Conservation (phyloP, 2,797 vertebrate genomes). For the Cuculus canorus region DNA sequence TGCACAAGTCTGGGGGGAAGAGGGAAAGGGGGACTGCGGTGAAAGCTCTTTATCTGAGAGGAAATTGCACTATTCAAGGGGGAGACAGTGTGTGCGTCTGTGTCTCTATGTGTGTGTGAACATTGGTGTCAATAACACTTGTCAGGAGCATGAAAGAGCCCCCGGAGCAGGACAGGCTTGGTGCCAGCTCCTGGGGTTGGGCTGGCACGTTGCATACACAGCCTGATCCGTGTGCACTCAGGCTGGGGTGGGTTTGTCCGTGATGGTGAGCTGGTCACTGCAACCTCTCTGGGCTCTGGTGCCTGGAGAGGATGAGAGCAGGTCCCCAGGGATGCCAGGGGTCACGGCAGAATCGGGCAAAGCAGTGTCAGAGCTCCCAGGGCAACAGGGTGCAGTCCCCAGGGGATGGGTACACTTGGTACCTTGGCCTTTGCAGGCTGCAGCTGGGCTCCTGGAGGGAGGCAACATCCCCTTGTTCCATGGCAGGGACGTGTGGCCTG, state of each 20-base stretch:
- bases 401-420: neutral
- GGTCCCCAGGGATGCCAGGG: neutral
- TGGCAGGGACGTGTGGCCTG: accelerated
- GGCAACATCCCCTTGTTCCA: neutral
- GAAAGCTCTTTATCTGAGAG: constrained; percentile 74
- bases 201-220: accelerated
- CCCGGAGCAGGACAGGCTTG: neutral
- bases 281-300: neutral
- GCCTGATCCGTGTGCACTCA: accelerated
- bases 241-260: accelerated
- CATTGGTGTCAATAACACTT: neutral
- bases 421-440: neutral
- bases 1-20: constrained; percentile 63
- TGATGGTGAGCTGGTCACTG: neutral
- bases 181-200: neutral
- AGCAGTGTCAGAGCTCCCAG: neutral
- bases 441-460: neutral
- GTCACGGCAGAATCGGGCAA: neutral
- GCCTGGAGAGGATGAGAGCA: neutral
- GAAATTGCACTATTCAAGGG: neutral
- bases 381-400: accelerated
- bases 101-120: neutral
- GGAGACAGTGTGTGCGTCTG: accelerated
- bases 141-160: neutral
- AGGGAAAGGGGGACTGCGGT: constrained; percentile 69